Evolutionary conservation across 2,113 vertebrate genomes (phyloP), one percentile per base, ranked within the genome.

Genomic region (Paralichthys olivaceus): DNA sequence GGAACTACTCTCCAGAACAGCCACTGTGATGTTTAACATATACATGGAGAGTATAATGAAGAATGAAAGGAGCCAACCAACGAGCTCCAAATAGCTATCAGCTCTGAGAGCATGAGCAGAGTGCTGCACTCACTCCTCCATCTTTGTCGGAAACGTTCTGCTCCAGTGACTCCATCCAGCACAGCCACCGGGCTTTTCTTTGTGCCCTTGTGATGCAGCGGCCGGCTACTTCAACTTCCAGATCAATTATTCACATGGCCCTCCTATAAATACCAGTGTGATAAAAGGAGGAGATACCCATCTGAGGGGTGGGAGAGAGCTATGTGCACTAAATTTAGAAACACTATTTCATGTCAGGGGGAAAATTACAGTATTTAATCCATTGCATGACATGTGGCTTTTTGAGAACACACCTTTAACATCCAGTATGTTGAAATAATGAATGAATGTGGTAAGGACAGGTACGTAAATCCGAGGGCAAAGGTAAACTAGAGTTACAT

Each of bases 191-290:
- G 67, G 79, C 75, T 69, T 61, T 66, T 75, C 81, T 83, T 89
- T 81, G 83, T 70, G 62, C 7, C 57, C 70, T 47, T 7, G 20
- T 82, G 49, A 51, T 54, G 77, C 68, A 76, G 45, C 34, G 65
- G 61, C 63, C 59, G n/a, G 76, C 51, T 72, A 67, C 81, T 89
- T 85, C 28, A 77, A 84, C 76, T 77, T 85, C 77, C 63, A 80
- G 84, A 93, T 94, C 77, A 92, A 93, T 94, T 89, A 94, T 94
- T 93, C 83, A 93, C 60, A 69, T 51, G 80, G 75, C 79, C 79
- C 67, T 73, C 78, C 88, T 92, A 91, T 91, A 91, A 93, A 92
- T 92, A 93, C 69, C 51, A 51, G 72, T 49, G 54, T 5, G n/a
- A 84, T 91, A 79, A 79, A 77, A 69, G 59, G 72, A 84, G 74